Evolutionary conservation across 2,797 vertebrate genomes (phyloP), one percentile per base, ranked within the genome.

Genomic region (Steatocranus sp.): DNA sequence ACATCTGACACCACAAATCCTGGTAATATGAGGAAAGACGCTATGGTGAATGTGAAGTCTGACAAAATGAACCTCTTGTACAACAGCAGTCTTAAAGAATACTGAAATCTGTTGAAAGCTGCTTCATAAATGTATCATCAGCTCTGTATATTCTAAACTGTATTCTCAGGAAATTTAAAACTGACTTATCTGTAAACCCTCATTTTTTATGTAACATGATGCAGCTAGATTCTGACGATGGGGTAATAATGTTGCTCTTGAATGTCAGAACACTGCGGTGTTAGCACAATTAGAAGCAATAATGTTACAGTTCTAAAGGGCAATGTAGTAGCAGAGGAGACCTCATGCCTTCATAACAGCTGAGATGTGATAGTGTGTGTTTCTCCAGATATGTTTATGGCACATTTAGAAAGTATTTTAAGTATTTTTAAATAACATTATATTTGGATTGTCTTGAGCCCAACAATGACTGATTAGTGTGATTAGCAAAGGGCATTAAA

Each of bases 241-340:
- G 61, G 83, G 82, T 84, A 73, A 70, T 53, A 54, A 48, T 78
- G 82, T 84, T 76, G 78, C 3, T 6, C 43, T 78, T 9, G 15
- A 80, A 83, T 83, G 63, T 56, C 84, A 82, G 84, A 87, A 85
- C 77, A 83, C 6, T 88, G 80, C 78, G 32, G 78, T 36, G 82
- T 82, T 86, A 70, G 85, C 81, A 82, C 53, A 78, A 73, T 68
- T 15, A n/a, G 2, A 66, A 14, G 51, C 75, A 73, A 80, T 84
- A 79, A 58, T 70, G 79, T 74, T 82, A 76, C 53, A 10, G 30
- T 63, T 85, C 43, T 82, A 79, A 81, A 80, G 80, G 58, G 18
- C 75, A 73, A 41, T 8, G 54, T 20, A 49, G 17, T 11, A 53
- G 17, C 25, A 43, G 68, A 43, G 30, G 36, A 83, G 46, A 74